A percentile compares a stretch with the other conserved stretches of the same genome.
phyloP scores from a whole-genome alignment of 2,888 invertebrate species.

The Pyrrhia umbra region DNA sequence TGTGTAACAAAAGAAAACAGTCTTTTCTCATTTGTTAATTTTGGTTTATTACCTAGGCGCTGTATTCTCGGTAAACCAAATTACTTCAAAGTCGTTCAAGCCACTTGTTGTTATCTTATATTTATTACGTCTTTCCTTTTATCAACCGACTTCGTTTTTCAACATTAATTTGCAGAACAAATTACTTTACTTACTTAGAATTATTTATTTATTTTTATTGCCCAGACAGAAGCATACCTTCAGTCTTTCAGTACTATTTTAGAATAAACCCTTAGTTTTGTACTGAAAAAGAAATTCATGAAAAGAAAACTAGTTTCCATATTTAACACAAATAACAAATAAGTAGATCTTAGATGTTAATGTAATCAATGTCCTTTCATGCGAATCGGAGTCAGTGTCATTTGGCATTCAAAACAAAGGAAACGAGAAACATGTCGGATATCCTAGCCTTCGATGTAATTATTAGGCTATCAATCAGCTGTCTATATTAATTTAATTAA shows the following conservation, averaged over 20 bases:
- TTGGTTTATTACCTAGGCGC: slow-evolving; percentile 28
- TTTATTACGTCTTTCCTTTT: slow-evolving; percentile 17
- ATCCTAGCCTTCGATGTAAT: slow-evolving; percentile 31
- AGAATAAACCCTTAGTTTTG: not conserved
- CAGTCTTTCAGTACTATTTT: not conserved
- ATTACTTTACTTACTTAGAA: not conserved
- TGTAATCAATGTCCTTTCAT: slow-evolving; percentile 34
- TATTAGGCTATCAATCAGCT: slow-evolving; percentile 14
- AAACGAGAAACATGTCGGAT: slow-evolving; percentile 35
- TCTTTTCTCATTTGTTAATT: slow-evolving; percentile 30
- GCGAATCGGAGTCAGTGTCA: slow-evolving; percentile 55
- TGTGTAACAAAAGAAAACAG: slow-evolving; percentile 10
- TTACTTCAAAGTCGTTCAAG: slow-evolving; percentile 31
- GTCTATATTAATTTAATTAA: not conserved
- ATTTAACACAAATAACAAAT: not conserved
- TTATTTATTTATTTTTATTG: not conserved
- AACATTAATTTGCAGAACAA: slow-evolving; percentile 9
- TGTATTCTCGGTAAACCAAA: slow-evolving; percentile 26
- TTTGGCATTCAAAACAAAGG: slow-evolving; percentile 37
- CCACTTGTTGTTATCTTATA: slow-evolving; percentile 6
- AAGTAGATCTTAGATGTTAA: slow-evolving; percentile 21
- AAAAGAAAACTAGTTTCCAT: not conserved
- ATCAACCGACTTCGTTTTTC: slow-evolving; percentile 4
- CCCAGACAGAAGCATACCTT: no score
- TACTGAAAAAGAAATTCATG: not conserved